A percentile compares a stretch with the other conserved stretches of the same genome.
Conservation (phyloP, 2,113 vertebrate species). For the Nothoprocta pentlandii region DNA sequence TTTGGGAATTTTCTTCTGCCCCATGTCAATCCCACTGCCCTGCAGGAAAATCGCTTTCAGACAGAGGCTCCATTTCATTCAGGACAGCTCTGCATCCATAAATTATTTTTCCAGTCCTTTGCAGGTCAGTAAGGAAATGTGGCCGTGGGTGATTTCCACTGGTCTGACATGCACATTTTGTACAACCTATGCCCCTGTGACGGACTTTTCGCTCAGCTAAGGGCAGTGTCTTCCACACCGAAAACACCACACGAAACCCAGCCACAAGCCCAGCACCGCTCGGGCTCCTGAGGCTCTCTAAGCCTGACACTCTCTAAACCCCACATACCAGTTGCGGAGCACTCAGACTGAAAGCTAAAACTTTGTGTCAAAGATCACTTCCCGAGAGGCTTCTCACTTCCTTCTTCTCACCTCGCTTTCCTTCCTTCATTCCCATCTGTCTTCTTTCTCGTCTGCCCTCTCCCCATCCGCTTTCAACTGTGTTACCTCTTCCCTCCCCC, state of each 20-base stretch:
- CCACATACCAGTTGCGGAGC: not conserved
- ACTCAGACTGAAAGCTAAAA: slow-evolving; percentile 36
- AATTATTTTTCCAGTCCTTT: not conserved
- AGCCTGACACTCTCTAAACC: not conserved
- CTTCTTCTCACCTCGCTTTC: slow-evolving; percentile 11
- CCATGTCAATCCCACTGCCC: not conserved
- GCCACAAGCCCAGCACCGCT: not conserved
- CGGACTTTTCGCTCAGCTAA: not conserved
- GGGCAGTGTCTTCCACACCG: not conserved
- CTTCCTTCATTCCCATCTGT: not conserved
- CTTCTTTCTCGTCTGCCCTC: not conserved
- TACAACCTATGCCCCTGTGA: not conserved
- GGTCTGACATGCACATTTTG: fast-evolving
- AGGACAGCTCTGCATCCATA: not conserved
- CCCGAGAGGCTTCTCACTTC: slow-evolving; percentile 50
- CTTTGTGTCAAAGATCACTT: slow-evolving; percentile 21
- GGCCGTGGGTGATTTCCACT: not conserved
- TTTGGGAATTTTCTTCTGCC: not conserved
- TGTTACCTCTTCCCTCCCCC: not conserved
- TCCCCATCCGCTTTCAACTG: not conserved
- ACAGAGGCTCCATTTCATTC: not conserved
- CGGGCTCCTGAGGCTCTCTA: not conserved
- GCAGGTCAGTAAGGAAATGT: not conserved
- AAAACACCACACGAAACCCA: not conserved
- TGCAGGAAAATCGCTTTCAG: not conserved